Percentiles rank a stretch among this genome's conserved stretches.
Conservation (phyloP, 2,888 invertebrate species). For the Protophormia terraenovae region DNA sequence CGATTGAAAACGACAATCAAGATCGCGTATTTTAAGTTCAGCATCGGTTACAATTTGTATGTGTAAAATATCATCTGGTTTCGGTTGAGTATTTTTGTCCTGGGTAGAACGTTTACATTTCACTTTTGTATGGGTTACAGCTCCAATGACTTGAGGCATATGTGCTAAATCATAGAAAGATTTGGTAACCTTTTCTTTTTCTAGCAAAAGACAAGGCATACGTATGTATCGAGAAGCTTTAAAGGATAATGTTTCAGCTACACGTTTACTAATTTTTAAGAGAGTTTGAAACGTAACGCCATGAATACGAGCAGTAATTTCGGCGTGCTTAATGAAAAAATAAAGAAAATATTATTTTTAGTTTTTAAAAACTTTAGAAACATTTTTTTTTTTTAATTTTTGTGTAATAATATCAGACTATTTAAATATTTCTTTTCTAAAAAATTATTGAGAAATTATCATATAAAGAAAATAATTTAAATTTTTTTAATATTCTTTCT, state of each 20-base stretch:
- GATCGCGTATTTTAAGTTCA: constrained; percentile 74
- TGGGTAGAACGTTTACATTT: constrained; percentile 67
- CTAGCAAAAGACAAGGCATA: constrained; percentile 77
- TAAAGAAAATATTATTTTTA: too few species aligned
- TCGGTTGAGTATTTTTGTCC: neutral
- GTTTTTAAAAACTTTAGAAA: too few species aligned
- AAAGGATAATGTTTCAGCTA: constrained; percentile 74
- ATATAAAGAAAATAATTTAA: neutral
- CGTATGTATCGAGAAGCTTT: constrained; percentile 77
- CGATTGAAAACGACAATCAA: constrained; percentile 71
- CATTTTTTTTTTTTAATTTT: too few species aligned
- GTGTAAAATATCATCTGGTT: constrained; percentile 65
- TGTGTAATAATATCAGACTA: neutral
- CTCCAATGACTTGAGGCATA: constrained; percentile 77
- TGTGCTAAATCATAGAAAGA: constrained; percentile 74
- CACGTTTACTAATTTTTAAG: constrained; percentile 74
- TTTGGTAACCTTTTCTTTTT: constrained; percentile 75
- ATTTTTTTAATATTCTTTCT: neutral
- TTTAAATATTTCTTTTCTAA: too few species aligned
- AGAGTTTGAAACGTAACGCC: constrained; percentile 73
- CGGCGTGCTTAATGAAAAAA: constrained; percentile 75
- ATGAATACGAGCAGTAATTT: constrained; percentile 73
- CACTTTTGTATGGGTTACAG: constrained; percentile 71
- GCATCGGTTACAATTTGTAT: constrained; percentile 76
- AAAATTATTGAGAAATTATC: too few species aligned